phyloP scores from a whole-genome alignment of 2,113 vertebrate genomes.

The Pantherophis guttatus region DNA sequence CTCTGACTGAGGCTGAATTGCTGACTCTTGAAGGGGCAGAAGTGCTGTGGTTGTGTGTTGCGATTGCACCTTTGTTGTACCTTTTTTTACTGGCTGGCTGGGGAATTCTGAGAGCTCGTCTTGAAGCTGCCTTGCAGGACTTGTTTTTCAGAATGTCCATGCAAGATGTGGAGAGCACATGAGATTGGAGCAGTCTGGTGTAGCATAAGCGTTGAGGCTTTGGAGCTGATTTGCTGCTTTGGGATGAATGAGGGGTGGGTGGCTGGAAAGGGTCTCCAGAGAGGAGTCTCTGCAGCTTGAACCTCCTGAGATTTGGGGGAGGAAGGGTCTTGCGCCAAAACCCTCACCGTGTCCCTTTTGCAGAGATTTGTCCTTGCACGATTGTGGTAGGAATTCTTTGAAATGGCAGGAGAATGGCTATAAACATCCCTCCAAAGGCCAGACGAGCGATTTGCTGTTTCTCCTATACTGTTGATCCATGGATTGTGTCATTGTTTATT shows the following conservation, averaged over 20 bases:
- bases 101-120: background rate
- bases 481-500: background rate
- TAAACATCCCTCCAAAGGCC: background rate
- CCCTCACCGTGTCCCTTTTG: background rate
- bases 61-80: background rate
- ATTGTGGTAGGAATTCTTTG: background rate
- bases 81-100: background rate
- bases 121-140: background rate
- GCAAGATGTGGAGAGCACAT: background rate
- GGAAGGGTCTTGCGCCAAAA: background rate
- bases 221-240: background rate
- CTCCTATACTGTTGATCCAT: background rate
- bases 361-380: background rate
- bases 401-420: background rate
- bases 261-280: background rate
- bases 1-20: background rate
- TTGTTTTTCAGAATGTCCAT: background rate
- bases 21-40: background rate
- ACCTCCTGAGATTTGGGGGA: background rate
- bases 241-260: background rate
- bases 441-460: background rate
- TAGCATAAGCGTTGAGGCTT: background rate
- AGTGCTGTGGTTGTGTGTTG: background rate
- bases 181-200: background rate
- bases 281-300: background rate